Conservation (phyloP, 2,797 vertebrate genomes). For the Triplophysa bombifrons region DNA sequence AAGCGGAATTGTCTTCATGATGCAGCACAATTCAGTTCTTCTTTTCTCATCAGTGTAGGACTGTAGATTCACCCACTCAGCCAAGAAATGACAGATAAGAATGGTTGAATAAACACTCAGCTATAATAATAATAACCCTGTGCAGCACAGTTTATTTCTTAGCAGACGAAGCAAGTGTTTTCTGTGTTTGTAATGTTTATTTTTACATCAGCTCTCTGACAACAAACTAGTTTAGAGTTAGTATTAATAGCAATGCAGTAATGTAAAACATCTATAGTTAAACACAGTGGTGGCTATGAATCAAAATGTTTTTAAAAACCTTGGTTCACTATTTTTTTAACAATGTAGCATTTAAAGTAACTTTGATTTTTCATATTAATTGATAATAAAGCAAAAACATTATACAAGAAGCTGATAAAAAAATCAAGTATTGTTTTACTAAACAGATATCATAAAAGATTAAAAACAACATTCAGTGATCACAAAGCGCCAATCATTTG, state of each 20-base stretch:
- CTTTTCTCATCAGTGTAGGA: slow-evolving; percentile 1
- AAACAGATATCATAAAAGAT: background rate
- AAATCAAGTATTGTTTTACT: background rate
- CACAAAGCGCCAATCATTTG: background rate
- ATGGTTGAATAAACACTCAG: background rate
- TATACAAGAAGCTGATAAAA: background rate
- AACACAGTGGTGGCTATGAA: background rate
- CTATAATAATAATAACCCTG: background rate
- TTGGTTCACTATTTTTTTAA: background rate
- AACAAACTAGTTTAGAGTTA: background rate
- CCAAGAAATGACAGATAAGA: background rate
- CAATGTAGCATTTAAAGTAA: background rate
- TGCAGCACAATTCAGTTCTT: background rate
- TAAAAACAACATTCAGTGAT: too few species aligned
- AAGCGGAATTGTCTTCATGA: background rate
- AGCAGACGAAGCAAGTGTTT: background rate
- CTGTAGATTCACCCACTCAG: slow-evolving; percentile 10
- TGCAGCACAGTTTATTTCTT: background rate
- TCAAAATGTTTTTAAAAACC: background rate
- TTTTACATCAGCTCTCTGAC: background rate
- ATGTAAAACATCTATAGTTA: background rate
- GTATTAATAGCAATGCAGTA: background rate
- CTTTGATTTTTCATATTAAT: background rate
- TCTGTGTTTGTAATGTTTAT: background rate
- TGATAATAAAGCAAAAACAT: too few species aligned